Evolutionary conservation across 2,888 invertebrate species (phyloP), one percentile per base, ranked within the genome.

Genomic region (Chouioia cunea): DNA sequence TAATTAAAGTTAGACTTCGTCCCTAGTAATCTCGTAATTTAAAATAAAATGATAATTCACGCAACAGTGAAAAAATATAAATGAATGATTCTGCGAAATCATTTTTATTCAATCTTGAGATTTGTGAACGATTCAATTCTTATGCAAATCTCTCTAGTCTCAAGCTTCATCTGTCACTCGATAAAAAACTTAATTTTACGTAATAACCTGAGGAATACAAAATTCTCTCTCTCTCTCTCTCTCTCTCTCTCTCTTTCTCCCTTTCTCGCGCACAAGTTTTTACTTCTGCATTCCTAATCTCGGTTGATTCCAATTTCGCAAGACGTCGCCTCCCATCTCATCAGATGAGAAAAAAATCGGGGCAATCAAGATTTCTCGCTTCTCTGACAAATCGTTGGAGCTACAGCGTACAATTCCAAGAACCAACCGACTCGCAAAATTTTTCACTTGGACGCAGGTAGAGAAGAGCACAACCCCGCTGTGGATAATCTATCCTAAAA

Each of bases 261-360:
- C 36, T 36, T 12, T 36, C 36, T 36, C 12, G 36, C 27, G 50
- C 47, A 18, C 12, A 58, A 58, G 27, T 52, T 63, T 44, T 46
- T 56, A 15, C 43, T 27, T 14, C n/a, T n/a, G 47, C 59, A 36
- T 48, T 60, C 48, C 47, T 47, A 65, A 70, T 66, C 50, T 52
- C 16, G 22, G 22, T 59, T 36, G n/a, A 64, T 71, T 71, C 67
- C 64, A 71, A 71, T 71, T 71, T 67, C 67, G 59, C 71, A n/a
- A 67, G 62, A 59, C 50, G 58, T 59, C 64, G 53, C 58, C 50
- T 62, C 48, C 15, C 56, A 16, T 14, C 14, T 36, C 43, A 36
- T 16, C 36, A 36, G 15, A 12, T 63, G 27, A 2, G 36, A 36
- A 62, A 53, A 57, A 65, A 57, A 36, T 46, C 18, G n/a, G 43